A percentile compares a stretch with the other conserved stretches of the same genome.
phyloP scores from a whole-genome alignment of 2,113 vertebrate species.

The Cervus canadensis region DNA sequence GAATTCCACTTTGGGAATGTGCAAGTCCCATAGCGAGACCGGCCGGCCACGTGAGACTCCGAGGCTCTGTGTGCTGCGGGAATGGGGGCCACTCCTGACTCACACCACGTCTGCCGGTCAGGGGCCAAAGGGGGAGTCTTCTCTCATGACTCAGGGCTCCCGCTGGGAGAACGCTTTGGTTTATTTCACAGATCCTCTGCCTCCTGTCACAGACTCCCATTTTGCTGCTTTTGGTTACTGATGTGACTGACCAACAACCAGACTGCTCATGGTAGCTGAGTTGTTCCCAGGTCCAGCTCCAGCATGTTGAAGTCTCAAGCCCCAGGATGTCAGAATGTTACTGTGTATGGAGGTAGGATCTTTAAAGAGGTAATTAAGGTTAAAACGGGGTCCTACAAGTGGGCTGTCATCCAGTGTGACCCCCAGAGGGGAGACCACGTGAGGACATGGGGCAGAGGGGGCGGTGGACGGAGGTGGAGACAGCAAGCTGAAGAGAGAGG shows the following conservation, averaged over 20 bases:
- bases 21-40: neutral
- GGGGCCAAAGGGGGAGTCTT: neutral
- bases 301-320: neutral
- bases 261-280: neutral
- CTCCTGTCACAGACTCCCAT: neutral
- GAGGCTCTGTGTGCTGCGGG: accelerated
- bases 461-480: neutral
- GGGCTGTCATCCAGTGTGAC: neutral
- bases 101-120: accelerated
- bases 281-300: no score
- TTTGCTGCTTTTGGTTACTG: neutral
- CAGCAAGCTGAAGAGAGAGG: neutral
- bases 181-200: neutral
- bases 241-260: neutral
- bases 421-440: neutral
- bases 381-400: neutral
- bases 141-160: neutral
- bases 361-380: neutral
- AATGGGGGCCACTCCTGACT: neutral
- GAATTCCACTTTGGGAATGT: neutral
- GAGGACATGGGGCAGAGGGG: neutral
- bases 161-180: neutral
- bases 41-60: neutral
- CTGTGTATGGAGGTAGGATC: neutral
- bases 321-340: neutral